Conservation (phyloP, 2,888 invertebrate genomes). For the Tribolium freemani region DNA sequence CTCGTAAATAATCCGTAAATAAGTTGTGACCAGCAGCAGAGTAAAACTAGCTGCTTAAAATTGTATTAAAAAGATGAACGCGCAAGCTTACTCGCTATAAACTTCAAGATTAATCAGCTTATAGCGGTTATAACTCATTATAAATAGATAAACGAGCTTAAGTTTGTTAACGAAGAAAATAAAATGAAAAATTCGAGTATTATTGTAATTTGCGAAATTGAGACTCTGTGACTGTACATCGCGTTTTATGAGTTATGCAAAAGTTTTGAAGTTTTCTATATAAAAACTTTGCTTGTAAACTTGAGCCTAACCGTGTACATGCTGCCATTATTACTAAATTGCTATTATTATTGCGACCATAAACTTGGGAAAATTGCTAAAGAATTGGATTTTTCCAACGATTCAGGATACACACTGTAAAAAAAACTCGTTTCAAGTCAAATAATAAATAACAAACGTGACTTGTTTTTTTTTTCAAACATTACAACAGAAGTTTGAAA, state of each 20-base stretch:
- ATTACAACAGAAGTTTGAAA: too few species aligned
- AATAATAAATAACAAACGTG: slow-evolving; percentile 22
- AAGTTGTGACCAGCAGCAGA: slow-evolving; percentile 5
- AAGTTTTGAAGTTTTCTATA: slow-evolving; percentile 26
- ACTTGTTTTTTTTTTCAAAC: slow-evolving; percentile 1
- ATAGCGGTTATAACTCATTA: slow-evolving; percentile 8
- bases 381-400: slow-evolving; percentile 20
- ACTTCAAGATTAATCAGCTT: slow-evolving; percentile 18
- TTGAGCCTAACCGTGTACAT: slow-evolving; percentile 18
- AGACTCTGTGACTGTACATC: slow-evolving; percentile 16
- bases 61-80: slow-evolving; percentile 24
- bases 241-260: slow-evolving; percentile 29
- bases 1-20: slow-evolving; percentile 6
- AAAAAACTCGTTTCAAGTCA: background rate
- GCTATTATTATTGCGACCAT: slow-evolving; percentile 24
- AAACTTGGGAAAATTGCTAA: slow-evolving; percentile 8
- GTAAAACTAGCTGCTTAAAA: slow-evolving; percentile 22
- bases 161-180: background rate
- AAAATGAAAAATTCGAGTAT: slow-evolving; percentile 6
- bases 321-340: slow-evolving; percentile 31
- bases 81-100: slow-evolving; percentile 6
- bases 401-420: slow-evolving; percentile 15
- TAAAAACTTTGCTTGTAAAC: slow-evolving; percentile 28
- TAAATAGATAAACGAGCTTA: background rate
- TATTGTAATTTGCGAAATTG: slow-evolving; percentile 19